Evolutionary conservation across 2,888 invertebrate species (phyloP).

Genomic region (Diarsia brunnea): DNA sequence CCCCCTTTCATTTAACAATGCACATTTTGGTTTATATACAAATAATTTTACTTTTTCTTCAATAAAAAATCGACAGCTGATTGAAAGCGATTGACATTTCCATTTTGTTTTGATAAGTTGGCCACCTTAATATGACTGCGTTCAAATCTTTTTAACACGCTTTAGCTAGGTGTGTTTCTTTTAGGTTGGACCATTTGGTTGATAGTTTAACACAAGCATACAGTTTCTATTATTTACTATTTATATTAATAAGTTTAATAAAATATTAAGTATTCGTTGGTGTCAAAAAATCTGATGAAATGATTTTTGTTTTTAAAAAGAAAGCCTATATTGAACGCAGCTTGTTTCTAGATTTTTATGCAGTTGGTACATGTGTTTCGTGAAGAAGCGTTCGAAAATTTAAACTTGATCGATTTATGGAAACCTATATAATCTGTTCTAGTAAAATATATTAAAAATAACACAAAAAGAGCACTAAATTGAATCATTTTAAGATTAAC

Average conservation of each 20-base stretch:
- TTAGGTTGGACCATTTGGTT: neutral
- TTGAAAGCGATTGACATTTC: conserved; percentile 81
- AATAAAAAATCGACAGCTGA: conserved; percentile 88
- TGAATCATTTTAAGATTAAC: neutral
- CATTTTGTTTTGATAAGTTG: conserved; percentile 65
- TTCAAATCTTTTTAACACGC: conserved; percentile 31
- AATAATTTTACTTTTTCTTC: conserved; percentile 72
- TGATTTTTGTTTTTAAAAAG: neutral
- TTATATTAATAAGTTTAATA: neutral
- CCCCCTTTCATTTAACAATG: conserved; percentile 76
- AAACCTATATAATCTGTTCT: neutral
- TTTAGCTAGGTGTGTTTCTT: too few species aligned
- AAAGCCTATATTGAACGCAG: conserved; percentile 26
- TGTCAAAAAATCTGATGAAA: neutral
- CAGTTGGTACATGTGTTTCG: conserved; percentile 7
- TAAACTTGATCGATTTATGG: neutral
- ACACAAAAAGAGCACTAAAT: neutral
- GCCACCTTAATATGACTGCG: conserved; percentile 34
- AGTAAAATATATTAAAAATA: neutral
- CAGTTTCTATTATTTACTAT: neutral
- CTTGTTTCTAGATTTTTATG: neutral
- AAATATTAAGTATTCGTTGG: neutral
- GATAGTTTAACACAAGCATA: neutral
- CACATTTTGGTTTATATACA: conserved; percentile 78
- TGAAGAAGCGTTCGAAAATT: conserved; percentile 30